Evolutionary conservation across 1,140 invertebrate species (phyloP).

Genomic region (Hyphantria cunea): DNA sequence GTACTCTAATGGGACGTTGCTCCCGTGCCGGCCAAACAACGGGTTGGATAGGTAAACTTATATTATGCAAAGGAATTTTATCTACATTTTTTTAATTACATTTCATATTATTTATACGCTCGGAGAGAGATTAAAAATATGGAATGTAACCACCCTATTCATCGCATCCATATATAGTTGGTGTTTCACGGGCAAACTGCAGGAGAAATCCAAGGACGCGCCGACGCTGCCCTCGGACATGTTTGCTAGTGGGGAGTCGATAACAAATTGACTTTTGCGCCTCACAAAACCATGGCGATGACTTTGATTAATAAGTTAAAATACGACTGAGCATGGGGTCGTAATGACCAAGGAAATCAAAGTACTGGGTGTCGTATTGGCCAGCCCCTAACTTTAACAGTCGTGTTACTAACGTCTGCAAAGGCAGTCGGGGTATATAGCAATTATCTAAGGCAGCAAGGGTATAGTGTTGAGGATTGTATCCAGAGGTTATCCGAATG

Average conservation of each 20-base stretch:
- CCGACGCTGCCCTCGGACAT: neutral
- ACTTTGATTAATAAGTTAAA: slow-evolving; percentile 26
- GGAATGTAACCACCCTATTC: too few species aligned
- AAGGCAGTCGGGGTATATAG: slow-evolving; percentile 29
- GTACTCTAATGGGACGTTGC: slow-evolving; percentile 25
- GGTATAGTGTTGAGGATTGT: too few species aligned
- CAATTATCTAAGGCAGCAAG: too few species aligned
- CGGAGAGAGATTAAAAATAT: too few species aligned
- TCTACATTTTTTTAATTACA: too few species aligned
- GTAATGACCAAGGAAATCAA: neutral
- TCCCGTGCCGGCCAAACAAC: slow-evolving; percentile 7
- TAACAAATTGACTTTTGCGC: slow-evolving; percentile 32
- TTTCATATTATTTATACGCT: too few species aligned
- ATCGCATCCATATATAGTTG: too few species aligned
- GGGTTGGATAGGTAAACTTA: neutral
- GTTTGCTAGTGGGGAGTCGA: slow-evolving; percentile 28
- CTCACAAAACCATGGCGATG: slow-evolving; percentile 30
- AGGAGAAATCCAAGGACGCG: neutral
- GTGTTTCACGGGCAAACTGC: slow-evolving; percentile 33
- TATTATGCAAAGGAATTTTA: too few species aligned
- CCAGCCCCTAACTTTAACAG: neutral
- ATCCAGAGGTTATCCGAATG: slow-evolving; percentile 22
- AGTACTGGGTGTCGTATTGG: neutral
- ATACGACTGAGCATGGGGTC: neutral
- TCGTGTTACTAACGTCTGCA: slow-evolving; percentile 12